phyloP scores from a whole-genome alignment of 2,888 invertebrate species.

The Drosophila ezoana region DNA sequence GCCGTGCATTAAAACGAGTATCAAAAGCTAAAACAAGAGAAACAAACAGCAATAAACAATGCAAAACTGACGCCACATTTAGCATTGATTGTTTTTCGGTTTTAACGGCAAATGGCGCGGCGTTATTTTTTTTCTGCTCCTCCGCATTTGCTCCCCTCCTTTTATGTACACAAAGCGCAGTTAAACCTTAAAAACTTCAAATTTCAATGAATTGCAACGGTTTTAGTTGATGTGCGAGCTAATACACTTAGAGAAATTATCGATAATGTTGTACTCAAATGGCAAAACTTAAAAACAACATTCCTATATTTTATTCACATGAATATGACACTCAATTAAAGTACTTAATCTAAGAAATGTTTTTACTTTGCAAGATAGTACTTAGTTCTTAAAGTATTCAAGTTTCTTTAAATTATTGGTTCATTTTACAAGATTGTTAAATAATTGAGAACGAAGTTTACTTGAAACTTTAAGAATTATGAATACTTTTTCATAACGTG shows the following conservation, averaged over 20 bases:
- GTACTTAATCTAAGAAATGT: too few species aligned
- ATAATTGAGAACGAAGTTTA: too few species aligned
- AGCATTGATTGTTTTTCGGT: constrained; percentile 44
- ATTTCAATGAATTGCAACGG: constrained; percentile 56
- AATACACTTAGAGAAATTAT: neutral
- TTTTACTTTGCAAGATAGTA: too few species aligned
- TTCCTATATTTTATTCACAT: too few species aligned
- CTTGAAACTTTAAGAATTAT: too few species aligned
- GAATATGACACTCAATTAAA: too few species aligned
- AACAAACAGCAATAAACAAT: constrained; percentile 36
- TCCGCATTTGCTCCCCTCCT: neutral
- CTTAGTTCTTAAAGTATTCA: too few species aligned
- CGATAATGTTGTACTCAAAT: neutral
- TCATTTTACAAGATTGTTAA: too few species aligned
- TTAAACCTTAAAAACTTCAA: constrained; percentile 29
- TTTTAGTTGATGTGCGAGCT: constrained; percentile 10
- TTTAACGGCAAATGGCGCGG: constrained; percentile 29
- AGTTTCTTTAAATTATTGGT: too few species aligned
- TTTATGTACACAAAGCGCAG: neutral
- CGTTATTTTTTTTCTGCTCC: constrained; percentile 17
- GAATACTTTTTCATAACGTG: too few species aligned
- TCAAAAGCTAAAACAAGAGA: constrained; percentile 26
- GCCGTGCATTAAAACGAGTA: constrained; percentile 38
- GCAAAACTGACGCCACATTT: constrained; percentile 40
- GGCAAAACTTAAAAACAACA: neutral